A percentile compares a stretch with the other conserved stretches of the same genome.
Conservation (phyloP, 2,888 invertebrate species). For the Orthosia gothica region DNA sequence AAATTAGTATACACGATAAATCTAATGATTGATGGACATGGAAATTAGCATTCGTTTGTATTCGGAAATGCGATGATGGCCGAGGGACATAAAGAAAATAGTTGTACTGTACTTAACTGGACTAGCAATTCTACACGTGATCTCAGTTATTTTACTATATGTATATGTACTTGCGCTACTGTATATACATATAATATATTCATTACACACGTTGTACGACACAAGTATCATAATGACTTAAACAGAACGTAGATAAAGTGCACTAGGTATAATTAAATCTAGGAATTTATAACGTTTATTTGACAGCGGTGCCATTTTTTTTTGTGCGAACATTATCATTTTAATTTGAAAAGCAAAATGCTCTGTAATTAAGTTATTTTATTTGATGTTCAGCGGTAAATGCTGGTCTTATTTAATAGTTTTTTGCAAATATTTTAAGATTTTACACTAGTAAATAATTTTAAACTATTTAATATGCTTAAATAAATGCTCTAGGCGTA, state of each 20-base stretch:
- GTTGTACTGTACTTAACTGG: conserved; percentile 12
- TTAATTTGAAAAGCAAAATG: conserved; percentile 8
- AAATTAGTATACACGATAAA: too few relatives aligned
- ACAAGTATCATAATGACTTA: conserved; percentile 19
- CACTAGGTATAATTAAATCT: conserved; percentile 26
- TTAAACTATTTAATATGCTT: neutral
- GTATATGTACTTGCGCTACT: neutral
- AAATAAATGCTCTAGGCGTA: neutral
- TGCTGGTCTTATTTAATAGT: neutral
- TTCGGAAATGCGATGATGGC: too few relatives aligned
- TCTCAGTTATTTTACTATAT: conserved; percentile 5
- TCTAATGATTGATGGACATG: too few relatives aligned
- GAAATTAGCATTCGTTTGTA: too few relatives aligned
- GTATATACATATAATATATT: neutral
- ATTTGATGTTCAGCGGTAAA: neutral
- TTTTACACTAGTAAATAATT: neutral
- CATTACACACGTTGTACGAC: conserved; percentile 15
- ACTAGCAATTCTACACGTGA: conserved; percentile 46
- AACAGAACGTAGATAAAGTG: conserved; percentile 31
- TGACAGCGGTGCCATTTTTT: conserved; percentile 13
- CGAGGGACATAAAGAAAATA: too few relatives aligned
- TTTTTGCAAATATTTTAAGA: neutral
- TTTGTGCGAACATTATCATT: conserved; percentile 1
- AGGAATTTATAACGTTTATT: conserved; percentile 6
- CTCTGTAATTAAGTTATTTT: neutral